Evolutionary conservation across 2,113 vertebrate genomes (phyloP), one percentile per base, ranked within the genome.

Genomic region (Micromys minutus): DNA sequence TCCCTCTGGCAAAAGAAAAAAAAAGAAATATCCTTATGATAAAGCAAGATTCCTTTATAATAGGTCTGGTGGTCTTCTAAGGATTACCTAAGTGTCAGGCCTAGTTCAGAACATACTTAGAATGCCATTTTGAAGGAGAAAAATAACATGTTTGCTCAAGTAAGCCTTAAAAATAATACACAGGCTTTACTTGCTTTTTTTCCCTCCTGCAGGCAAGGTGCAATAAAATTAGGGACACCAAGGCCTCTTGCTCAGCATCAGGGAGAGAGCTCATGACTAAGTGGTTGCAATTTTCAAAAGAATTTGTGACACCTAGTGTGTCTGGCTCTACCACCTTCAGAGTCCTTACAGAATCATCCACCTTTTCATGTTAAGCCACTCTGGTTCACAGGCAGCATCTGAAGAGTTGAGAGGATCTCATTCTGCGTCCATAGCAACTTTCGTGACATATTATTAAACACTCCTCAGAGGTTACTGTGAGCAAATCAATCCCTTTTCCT

Each of bases 1-100:
- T 95, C 87, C 96, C 96, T 97, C 89, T 1, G 22, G 96, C 93
- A 97, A 96, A 94, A 97, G 39, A 69, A 36, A 69, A 69, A 69
- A 69, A 59, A 59, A 59, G 17, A 39, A 77, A 89, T 93, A 84
- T 95, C 69, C 87, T 95, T 93, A 89, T 90, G 93, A 94, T 90
- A 85, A 81, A 93, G 76, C 81, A 86, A 75, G 76, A 89, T 95
- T 93, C 94, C 92, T 97, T 95, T 95, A 69, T 88, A 94, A 97
- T 94, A 77, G 89, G 69, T 7, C 75, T 69, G 24, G 77, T 93
- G 67, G 77, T 90, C 93, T 94, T 96, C 84, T 93, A 69, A 96
- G 83, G 93, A 94, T 91, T 93, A 90, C 50, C 94, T 55, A 72
- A 65, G 91, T 97, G 92, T 97, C 88, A 88, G 45, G 36, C 9